Evolutionary conservation across 2,888 invertebrate species (phyloP).

Genomic region (Empis stercorea): DNA sequence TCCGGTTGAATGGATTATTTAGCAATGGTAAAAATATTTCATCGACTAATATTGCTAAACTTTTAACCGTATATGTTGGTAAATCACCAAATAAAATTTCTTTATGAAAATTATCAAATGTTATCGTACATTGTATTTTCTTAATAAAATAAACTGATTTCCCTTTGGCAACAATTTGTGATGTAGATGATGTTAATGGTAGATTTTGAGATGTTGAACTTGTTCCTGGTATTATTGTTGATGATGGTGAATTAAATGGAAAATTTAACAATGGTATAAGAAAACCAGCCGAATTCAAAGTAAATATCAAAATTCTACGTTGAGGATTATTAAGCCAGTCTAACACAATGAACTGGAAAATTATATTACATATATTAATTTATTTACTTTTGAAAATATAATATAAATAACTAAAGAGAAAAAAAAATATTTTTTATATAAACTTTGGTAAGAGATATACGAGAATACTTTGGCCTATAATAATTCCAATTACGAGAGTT

Average conservation of each 20-base stretch:
- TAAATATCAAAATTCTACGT: conserved; percentile 33
- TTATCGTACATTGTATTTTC: conserved; percentile 30
- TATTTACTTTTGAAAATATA: no score
- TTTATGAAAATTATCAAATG: conserved; percentile 32
- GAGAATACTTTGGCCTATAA: no score
- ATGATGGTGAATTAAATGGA: conserved; percentile 1
- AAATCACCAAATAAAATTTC: conserved; percentile 58
- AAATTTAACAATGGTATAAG: conserved; percentile 30
- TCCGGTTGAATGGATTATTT: conserved; percentile 54
- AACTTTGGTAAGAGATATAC: no score
- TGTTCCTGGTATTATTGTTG: conserved; percentile 12
- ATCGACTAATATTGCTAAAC: conserved; percentile 54
- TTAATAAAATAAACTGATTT: conserved; percentile 45
- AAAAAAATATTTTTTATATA: no score
- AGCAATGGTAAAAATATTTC: conserved; percentile 62
- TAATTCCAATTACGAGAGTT: not conserved
- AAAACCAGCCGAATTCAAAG: conserved; percentile 35
- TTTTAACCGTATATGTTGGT: conserved; percentile 57
- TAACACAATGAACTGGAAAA: conserved; percentile 31
- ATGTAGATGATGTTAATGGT: conserved; percentile 3
- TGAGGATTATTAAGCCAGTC: conserved; percentile 34
- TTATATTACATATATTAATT: conserved; percentile 5
- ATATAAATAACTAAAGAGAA: no score
- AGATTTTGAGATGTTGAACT: not conserved
- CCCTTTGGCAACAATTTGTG: conserved; percentile 18